Percentiles rank a stretch among this genome's conserved stretches.
Evolutionary conservation across 2,797 vertebrate species (phyloP).

Genomic region (Schizopygopsis malacanthus): DNA sequence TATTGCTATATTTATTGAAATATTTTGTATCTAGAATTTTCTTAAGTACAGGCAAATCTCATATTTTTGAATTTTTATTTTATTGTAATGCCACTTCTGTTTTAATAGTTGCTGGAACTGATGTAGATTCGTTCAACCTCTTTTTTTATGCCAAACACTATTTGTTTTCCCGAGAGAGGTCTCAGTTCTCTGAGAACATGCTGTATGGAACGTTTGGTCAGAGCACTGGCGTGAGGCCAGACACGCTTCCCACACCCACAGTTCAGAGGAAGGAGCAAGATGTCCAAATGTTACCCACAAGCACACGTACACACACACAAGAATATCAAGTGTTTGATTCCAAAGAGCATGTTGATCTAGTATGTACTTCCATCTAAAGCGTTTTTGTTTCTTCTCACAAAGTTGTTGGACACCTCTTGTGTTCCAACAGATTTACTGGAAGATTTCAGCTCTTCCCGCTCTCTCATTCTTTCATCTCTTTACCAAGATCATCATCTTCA

Average conservation of each 20-base stretch:
- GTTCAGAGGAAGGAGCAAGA: constrained; percentile 12
- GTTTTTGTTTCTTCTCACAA: constrained; percentile 35
- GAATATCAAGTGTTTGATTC: constrained; percentile 29
- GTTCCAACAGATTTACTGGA: constrained; percentile 32
- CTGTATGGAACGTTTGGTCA: constrained; percentile 47
- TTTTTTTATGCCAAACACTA: background rate
- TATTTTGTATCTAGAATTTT: background rate
- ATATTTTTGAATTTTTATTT: background rate
- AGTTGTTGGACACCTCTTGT: constrained; percentile 19
- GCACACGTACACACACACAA: constrained; percentile 15
- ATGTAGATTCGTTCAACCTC: constrained; percentile 21
- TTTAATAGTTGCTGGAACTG: background rate
- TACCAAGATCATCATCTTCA: constrained; percentile 2
- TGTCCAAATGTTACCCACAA: constrained; percentile 30
- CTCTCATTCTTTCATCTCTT: constrained; percentile 31
- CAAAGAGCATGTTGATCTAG: constrained; percentile 19
- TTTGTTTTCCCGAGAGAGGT: constrained; percentile 40
- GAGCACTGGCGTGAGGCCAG: constrained; percentile 27
- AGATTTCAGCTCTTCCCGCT: constrained; percentile 19
- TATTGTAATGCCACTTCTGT: background rate
- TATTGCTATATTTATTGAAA: background rate
- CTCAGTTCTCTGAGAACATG: constrained; percentile 34
- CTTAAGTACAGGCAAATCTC: background rate
- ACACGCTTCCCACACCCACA: constrained; percentile 15
- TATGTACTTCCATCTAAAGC: constrained; percentile 4